Percentiles rank a stretch among this genome's conserved stretches.
These are phyloP conservation scores for Pyralis farinalis DNA, from an alignment of 2,888 invertebrate genomes.

Conservation along the genomic window DNA sequence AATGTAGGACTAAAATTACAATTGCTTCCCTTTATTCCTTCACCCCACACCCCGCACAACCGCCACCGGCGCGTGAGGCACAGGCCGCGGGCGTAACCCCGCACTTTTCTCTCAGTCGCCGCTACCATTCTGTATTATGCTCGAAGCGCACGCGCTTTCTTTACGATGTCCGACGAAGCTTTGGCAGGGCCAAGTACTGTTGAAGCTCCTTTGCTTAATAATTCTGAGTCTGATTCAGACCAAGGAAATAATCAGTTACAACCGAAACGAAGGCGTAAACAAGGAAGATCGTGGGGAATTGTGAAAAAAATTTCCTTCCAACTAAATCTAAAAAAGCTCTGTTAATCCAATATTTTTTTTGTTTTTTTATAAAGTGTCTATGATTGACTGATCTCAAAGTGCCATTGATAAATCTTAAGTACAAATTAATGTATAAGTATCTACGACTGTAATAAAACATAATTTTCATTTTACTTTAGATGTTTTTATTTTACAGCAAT, in stretches of 20 bases:
- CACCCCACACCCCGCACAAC: background rate
- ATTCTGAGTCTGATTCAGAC: background rate
- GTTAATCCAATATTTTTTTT: no score
- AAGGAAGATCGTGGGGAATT: background rate
- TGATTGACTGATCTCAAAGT: no score
- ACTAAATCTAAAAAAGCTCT: no score
- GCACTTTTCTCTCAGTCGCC: background rate
- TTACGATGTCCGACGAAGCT: conserved; percentile 1
- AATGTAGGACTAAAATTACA: background rate
- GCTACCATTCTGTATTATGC: no score
- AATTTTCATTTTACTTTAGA: no score
- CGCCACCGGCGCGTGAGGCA: background rate
- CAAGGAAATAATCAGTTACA: conserved; percentile 2
- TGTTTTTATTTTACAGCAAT: no score
- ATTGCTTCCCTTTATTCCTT: background rate
- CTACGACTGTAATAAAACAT: no score
- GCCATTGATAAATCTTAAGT: no score
- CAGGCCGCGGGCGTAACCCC: background rate
- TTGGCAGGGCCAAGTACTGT: background rate
- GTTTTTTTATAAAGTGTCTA: no score
- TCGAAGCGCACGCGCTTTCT: background rate
- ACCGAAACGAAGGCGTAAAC: background rate
- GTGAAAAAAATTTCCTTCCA: background rate
- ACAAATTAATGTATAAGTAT: no score
- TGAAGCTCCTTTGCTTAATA: background rate